Conservation (phyloP, 1,140 invertebrate species). For the Magallana angulata region DNA sequence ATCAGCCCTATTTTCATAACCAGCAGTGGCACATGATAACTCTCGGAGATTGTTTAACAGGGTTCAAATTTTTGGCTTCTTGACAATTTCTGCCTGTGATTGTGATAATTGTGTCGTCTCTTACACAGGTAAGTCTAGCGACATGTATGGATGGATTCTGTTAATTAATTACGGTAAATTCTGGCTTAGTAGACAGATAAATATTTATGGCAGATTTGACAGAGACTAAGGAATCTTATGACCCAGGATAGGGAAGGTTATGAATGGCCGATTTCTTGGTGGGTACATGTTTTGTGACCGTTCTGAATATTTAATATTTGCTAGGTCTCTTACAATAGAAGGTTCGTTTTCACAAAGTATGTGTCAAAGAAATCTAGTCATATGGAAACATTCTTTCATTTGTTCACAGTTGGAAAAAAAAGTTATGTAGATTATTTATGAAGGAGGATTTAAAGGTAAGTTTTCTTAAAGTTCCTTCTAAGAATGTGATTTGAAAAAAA, state of each 20-base stretch:
- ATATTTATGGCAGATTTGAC: conserved; percentile 2
- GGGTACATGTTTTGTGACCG: not conserved
- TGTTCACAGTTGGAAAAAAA: conserved; percentile 30
- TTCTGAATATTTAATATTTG: conserved; percentile 15
- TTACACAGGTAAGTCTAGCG: not conserved
- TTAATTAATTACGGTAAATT: conserved; percentile 9
- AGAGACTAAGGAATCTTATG: not conserved
- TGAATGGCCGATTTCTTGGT: not conserved
- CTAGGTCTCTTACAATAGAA: conserved; percentile 9
- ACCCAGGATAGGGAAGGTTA: not conserved
- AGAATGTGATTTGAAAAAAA: conserved; percentile 16
- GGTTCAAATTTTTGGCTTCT: conserved; percentile 35
- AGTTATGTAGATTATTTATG: conserved; percentile 10
- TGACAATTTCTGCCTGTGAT: conserved; percentile 30
- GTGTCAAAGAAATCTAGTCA: conserved; percentile 21
- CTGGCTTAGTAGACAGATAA: not conserved
- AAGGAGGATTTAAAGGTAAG: conserved; percentile 29
- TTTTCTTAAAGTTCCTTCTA: conserved; percentile 1
- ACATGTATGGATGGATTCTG: conserved; percentile 5
- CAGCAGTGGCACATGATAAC: conserved; percentile 32
- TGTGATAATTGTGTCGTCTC: not conserved
- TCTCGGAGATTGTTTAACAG: not conserved
- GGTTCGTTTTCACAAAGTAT: not conserved
- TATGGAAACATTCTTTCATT: conserved; percentile 29
- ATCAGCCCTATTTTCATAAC: conserved; percentile 35